Evolutionary conservation across 2,888 invertebrate species (phyloP), one percentile per base, ranked within the genome.

Genomic region (Tachina lurida): DNA sequence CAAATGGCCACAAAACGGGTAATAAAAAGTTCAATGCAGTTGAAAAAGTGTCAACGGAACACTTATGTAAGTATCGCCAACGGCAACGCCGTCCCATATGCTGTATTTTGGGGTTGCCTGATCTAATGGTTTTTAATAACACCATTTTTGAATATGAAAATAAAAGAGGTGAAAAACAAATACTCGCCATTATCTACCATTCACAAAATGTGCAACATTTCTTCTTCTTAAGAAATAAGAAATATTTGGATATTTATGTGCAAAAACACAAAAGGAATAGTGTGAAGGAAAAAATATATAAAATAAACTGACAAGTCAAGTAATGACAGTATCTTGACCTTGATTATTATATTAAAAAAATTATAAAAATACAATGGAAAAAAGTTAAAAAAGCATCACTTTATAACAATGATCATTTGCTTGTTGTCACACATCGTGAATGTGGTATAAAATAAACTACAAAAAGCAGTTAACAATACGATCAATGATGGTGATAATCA

Each of bases 311-410:
- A 71, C 43, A 82, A 65, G 39, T 74, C 77, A 70, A 62, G 78
- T 85, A 85, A 78, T 85, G 78, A 79, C 82, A 82, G 74, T 82
- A 79, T 82, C 65, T 75, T 79, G 82, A 82, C 85, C 85, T 85
- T 85, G 85, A 85, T 82, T 85, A 65, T 78, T 81, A 58, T 77
- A 70, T 74, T 81, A 47, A 60, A 54, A 65, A 73, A 31, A n/a
- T 45, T 47, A 73, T 31, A 17, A 63, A 65, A 62, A 17, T 39
- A 31, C 12, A 73, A 73, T 17, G 43, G 9, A 9, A 58, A 17
- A 56, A 45, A 45, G 49, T 10, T 19, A 58, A 58, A 8, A 47
- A n/a, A 22, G 68, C 68, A 67, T 31, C 45, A 67, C 17, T 1
- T 39, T 13, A 63, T 31, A 39, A 47, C 19, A 45, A 58, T 41